Evolutionary conservation across 2,113 vertebrate genomes (phyloP).

Genomic region (Centropus unirufus): DNA sequence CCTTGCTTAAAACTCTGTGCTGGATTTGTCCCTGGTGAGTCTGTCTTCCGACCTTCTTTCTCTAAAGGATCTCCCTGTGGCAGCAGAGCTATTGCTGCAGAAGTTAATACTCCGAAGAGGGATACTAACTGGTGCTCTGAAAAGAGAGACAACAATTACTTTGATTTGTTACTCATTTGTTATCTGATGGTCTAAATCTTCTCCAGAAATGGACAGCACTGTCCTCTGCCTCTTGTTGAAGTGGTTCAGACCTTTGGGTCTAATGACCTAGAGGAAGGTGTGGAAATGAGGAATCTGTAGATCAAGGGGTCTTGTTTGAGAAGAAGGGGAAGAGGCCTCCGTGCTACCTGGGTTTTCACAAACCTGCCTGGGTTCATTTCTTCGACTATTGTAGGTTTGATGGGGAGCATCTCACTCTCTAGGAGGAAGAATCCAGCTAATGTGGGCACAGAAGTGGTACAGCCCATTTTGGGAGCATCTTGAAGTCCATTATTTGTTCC

Average conservation of each 20-base stretch:
- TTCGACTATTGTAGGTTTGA: not conserved
- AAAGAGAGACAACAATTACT: not conserved
- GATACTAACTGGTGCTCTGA: not conserved
- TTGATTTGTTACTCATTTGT: not conserved
- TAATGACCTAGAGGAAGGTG: no score
- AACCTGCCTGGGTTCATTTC: not conserved
- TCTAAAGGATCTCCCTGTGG: not conserved
- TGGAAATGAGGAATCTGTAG: not conserved
- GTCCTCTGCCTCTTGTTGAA: not conserved
- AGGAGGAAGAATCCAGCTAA: not conserved
- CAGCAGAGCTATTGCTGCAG: not conserved
- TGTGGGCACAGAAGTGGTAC: not conserved
- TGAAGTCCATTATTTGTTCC: not conserved
- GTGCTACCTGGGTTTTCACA: accelerated
- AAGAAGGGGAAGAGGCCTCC: not conserved
- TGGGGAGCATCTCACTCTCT: not conserved
- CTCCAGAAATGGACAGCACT: not conserved
- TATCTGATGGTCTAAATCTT: not conserved
- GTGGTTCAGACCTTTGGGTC: not conserved
- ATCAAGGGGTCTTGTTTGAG: not conserved
- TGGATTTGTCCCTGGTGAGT: not conserved
- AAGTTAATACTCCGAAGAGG: not conserved
- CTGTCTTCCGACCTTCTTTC: not conserved
- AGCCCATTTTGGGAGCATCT: not conserved
- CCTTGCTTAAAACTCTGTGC: not conserved